Evolutionary conservation across 2,888 invertebrate genomes (phyloP).

Genomic region (Patella caerulea): DNA sequence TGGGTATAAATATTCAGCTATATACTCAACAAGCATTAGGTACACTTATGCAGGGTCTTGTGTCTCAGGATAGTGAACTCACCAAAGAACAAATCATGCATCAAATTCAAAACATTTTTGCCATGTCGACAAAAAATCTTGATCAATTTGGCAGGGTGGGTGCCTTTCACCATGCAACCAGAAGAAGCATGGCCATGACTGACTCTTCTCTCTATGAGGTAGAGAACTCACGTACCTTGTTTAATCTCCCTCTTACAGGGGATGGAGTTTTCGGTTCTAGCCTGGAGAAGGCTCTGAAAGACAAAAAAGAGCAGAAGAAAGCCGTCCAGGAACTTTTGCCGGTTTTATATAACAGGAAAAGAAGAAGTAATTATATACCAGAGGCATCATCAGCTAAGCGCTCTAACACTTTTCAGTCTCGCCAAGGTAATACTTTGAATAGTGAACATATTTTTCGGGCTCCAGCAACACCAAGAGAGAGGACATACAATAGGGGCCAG

Average conservation of each 20-base stretch:
- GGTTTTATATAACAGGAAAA: conserved; percentile 15
- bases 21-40: not conserved
- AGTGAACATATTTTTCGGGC: too few species aligned
- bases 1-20: conserved; percentile 4
- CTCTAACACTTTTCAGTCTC: too few species aligned
- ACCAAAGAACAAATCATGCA: not conserved
- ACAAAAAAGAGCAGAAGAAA: conserved; percentile 35
- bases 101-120: not conserved
- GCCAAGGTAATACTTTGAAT: too few species aligned
- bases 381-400: too few species aligned
- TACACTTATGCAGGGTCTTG: not conserved
- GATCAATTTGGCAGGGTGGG: not conserved
- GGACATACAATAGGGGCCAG: too few species aligned
- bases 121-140: conserved; percentile 1
- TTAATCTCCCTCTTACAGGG: not conserved
- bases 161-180: not conserved
- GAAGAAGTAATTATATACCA: not conserved
- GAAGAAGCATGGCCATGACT: conserved; percentile 2
- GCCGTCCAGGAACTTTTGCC: conserved; percentile 27
- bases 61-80: not conserved
- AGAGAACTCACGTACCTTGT: not conserved
- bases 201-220: not conserved
- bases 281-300: conserved; percentile 28
- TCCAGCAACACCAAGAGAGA: too few species aligned
- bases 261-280: conserved; percentile 33